These are phyloP conservation scores for Psilanteris sp. DNA, from an alignment of 1,140 invertebrate species.

Conservation along the genomic window DNA sequence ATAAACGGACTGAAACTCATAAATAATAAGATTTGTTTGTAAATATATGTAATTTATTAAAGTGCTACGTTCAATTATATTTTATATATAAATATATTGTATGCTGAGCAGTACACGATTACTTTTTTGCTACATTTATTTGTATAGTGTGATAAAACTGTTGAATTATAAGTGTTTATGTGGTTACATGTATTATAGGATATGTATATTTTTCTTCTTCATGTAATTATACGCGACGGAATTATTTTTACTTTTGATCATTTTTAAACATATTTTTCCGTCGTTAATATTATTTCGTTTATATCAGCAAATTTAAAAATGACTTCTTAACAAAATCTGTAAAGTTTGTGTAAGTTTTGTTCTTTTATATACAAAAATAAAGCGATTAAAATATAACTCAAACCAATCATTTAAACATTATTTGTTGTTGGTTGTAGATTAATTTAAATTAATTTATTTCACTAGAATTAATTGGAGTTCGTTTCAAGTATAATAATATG, in stretches of 20 bases:
- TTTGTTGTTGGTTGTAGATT: too few species aligned
- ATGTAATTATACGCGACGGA: not conserved
- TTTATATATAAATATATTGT: slow-evolving; percentile 13
- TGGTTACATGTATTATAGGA: slow-evolving; percentile 22
- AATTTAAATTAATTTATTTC: not conserved
- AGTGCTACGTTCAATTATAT: slow-evolving; percentile 43
- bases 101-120: slow-evolving; percentile 4
- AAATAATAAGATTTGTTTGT: slow-evolving; percentile 29
- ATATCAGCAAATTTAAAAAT: too few species aligned
- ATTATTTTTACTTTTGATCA: too few species aligned
- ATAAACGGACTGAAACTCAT: slow-evolving; percentile 7
- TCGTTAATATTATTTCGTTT: too few species aligned
- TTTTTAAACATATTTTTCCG: too few species aligned
- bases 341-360: too few species aligned
- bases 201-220: slow-evolving; percentile 16
- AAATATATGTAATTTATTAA: slow-evolving; percentile 47
- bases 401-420: too few species aligned
- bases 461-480: slow-evolving; percentile 75
- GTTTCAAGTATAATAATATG: slow-evolving; percentile 87
- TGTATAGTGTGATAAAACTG: slow-evolving; percentile 46
- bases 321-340: too few species aligned
- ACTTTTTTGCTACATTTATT: slow-evolving; percentile 36
- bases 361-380: too few species aligned
- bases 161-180: slow-evolving; percentile 48
- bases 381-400: too few species aligned